A percentile compares a stretch with the other conserved stretches of the same genome.
Conservation (phyloP, 64 coral and sea anemone genomes). For the Stichodactyla helianthus region DNA sequence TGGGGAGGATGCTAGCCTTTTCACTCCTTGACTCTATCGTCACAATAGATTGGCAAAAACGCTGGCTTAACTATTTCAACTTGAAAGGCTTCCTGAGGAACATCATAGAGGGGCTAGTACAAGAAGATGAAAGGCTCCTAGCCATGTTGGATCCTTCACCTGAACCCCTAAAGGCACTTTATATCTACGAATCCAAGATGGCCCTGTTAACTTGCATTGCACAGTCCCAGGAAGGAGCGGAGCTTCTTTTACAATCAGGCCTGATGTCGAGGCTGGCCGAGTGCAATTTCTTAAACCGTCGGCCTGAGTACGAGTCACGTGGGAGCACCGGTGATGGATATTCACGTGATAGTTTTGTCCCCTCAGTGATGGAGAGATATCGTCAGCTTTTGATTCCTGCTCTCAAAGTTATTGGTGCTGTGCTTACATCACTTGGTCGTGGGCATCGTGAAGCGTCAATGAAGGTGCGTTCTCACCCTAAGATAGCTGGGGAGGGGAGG, state of each 20-base stretch:
- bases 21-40: conserved; percentile 86
- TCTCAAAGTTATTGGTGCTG: conserved; percentile 64
- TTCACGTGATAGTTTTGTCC: conserved; percentile 53
- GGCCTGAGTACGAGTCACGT: conserved; percentile 28
- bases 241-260: conserved; percentile 79
- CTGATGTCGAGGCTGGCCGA: conserved; percentile 75
- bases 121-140: conserved; percentile 84
- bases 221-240: conserved; percentile 75
- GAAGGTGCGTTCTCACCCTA: conserved; percentile 39
- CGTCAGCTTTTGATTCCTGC: conserved; percentile 78
- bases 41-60: conserved; percentile 89
- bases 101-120: conserved; percentile 70
- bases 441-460: conserved; percentile 67
- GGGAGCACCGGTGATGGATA: neutral
- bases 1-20: conserved; percentile 92
- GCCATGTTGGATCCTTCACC: conserved; percentile 85
- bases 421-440: conserved; percentile 76
- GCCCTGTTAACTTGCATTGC: conserved; percentile 79
- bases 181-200: conserved; percentile 99
- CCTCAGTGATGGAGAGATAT: conserved; percentile 84
- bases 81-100: conserved; percentile 82
- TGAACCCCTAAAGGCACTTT: conserved; percentile 81
- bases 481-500: neutral
- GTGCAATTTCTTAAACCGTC: conserved; percentile 65
- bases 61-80: conserved; percentile 87